A percentile compares a stretch with the other conserved stretches of the same genome.
phyloP scores from a whole-genome alignment of 2,113 vertebrate species.

The Burhinus oedicnemus region DNA sequence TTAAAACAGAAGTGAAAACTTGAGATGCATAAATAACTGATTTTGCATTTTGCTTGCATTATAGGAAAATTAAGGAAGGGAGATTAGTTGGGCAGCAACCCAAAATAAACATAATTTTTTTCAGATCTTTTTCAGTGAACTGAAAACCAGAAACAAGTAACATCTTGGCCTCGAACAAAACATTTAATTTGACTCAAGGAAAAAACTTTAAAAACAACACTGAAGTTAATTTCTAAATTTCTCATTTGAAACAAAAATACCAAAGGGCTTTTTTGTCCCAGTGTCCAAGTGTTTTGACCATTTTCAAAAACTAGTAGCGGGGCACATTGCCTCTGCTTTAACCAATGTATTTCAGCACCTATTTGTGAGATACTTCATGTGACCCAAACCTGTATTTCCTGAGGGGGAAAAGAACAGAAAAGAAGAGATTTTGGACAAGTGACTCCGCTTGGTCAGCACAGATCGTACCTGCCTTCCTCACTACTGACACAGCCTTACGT shows the following conservation, averaged over 20 bases:
- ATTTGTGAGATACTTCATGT: not conserved
- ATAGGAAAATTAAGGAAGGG: not conserved
- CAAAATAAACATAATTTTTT: not conserved
- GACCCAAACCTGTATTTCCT: not conserved
- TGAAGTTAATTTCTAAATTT: not conserved
- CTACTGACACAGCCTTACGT: not conserved
- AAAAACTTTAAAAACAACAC: not conserved
- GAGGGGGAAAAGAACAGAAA: not conserved
- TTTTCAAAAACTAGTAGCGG: not conserved
- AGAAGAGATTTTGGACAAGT: not conserved
- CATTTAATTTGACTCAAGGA: not conserved
- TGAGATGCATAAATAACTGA: slow-evolving; percentile 31
- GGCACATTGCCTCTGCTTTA: not conserved
- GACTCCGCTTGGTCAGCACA: not conserved
- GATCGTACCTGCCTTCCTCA: not conserved
- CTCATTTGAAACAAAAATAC: not conserved
- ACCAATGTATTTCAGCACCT: not conserved
- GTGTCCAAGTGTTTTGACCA: not conserved
- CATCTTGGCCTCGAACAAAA: not conserved
- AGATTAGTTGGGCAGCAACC: not conserved
- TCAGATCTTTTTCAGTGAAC: not conserved
- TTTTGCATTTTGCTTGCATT: not conserved
- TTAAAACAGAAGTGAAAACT: slow-evolving; percentile 32
- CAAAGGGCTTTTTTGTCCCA: not conserved
- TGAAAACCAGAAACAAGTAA: not conserved